Evolutionary conservation across 2,888 invertebrate species (phyloP), one percentile per base, ranked within the genome.

Genomic region (Agrilus cyanescens): DNA sequence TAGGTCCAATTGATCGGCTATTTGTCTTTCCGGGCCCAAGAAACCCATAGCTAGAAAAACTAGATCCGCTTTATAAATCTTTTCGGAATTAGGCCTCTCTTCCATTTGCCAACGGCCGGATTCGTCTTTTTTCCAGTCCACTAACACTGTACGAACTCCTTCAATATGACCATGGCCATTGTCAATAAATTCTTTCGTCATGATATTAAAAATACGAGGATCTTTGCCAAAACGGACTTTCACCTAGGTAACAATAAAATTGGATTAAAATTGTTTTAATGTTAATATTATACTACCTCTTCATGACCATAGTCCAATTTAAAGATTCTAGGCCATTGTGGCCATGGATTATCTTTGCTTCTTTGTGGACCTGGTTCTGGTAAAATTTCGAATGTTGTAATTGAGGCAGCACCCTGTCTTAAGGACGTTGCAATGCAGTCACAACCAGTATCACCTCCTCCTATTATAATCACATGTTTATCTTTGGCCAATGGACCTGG

Each of bases 41-140:
- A 98, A 98, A 56, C 98, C 98, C 97, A 98, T 97, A 3, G 98
- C 98, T 38, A 98, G 74, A 48, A 98, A 73, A 43, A 96, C 89
- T 49, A 98, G 73, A 63, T 98, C 93, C 41, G 90, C 88, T 53
- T 83, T 78, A 70, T 78, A 90, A 20, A 83, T 72, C 62, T 79
- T 79, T 61, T 86, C 84, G 1, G 84, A 78, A 49, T 85, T 89
- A 40, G 80, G 73, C 36, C 87, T 67, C 71, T 96, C 90, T 46
- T 78, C 73, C 90, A 96, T 93, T 61, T 85, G 84, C 96, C 96
- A 98, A 46, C 90, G 77, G 0, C 96, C 97, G 39, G 77, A 78
- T 16, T 85, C 81, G 57, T 90, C 89, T 61, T 91, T 89, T n/a
- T 75, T 78, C 96, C 96, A 97, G 53, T 88, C 84, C 20, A 98